Conservation (phyloP, 2,113 vertebrate genomes). For the Gasterosteus nipponicus region DNA sequence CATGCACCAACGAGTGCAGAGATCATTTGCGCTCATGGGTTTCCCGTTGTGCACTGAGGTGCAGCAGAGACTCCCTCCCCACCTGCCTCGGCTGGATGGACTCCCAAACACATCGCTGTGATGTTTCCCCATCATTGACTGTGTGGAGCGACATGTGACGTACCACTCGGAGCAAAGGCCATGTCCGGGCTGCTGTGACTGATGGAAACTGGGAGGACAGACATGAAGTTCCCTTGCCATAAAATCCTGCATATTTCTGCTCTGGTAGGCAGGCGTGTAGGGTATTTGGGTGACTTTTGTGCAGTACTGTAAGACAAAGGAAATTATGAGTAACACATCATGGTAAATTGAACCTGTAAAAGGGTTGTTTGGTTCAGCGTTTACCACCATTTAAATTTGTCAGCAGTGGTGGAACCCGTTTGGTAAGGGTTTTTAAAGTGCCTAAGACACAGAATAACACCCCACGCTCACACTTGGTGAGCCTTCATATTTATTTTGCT, state of each 20-base stretch:
- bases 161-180: constrained; percentile 12
- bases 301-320: neutral
- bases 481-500: constrained; percentile 22
- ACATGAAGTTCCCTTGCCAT: neutral
- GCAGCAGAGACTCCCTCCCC: constrained; percentile 5
- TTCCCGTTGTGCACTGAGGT: constrained; percentile 27
- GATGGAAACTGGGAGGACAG: neutral
- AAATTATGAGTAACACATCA: too few relatives aligned
- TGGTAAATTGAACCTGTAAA: too few relatives aligned
- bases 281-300: neutral
- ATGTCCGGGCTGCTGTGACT: neutral
- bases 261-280: neutral
- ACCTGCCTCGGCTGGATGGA: constrained; percentile 19
- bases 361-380: too few relatives aligned
- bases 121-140: neutral
- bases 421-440: neutral
- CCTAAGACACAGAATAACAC: neutral
- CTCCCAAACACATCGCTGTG: constrained; percentile 7
- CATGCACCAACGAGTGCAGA: neutral
- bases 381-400: neutral
- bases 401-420: neutral
- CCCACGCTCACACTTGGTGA: neutral
- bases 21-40: constrained; percentile 13
- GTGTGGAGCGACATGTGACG: constrained; percentile 7
- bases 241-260: neutral